phyloP scores from a whole-genome alignment of 1,140 invertebrate genomes.

The Drosophila pseudoobscura region DNA sequence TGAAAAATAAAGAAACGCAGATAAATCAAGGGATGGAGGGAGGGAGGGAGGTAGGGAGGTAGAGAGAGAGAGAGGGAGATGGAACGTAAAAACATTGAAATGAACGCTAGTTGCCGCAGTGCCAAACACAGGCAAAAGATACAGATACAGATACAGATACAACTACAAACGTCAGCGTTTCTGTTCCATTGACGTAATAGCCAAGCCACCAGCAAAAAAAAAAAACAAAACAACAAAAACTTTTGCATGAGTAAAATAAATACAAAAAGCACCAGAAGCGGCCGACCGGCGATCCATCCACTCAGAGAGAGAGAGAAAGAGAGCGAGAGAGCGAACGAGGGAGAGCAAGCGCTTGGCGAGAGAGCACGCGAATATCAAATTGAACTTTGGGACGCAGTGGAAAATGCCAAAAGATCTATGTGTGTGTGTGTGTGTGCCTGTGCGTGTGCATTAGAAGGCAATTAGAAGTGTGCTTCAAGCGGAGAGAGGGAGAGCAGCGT shows the following conservation, averaged over 20 bases:
- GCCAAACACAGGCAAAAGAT: slow-evolving; percentile 31
- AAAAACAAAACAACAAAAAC: slow-evolving; percentile 19
- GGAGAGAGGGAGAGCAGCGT: not conserved
- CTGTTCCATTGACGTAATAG: slow-evolving; percentile 76
- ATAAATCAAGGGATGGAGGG: slow-evolving; percentile 63
- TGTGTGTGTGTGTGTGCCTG: not conserved
- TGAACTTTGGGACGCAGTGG: slow-evolving; percentile 77
- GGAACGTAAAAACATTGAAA: slow-evolving; percentile 76
- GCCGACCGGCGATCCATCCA: slow-evolving; percentile 62
- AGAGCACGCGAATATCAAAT: slow-evolving; percentile 42
- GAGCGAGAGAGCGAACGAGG: slow-evolving; percentile 12
- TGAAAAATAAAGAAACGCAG: slow-evolving; percentile 59
- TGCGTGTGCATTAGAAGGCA: slow-evolving; percentile 30
- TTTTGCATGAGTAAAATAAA: slow-evolving; percentile 67
- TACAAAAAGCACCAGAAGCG: slow-evolving; percentile 25
- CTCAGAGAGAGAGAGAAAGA: not conserved
- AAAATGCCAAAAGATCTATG: slow-evolving; percentile 52
- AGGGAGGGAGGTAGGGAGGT: slow-evolving; percentile 31
- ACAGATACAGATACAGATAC: slow-evolving; percentile 41
- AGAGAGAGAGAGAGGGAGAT: slow-evolving; percentile 8
- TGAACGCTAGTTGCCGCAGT: slow-evolving; percentile 72
- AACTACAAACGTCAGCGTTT: slow-evolving; percentile 67
- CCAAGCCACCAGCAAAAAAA: slow-evolving; percentile 27
- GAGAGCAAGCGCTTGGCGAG: slow-evolving; percentile 18
- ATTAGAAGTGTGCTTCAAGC: slow-evolving; percentile 39